phyloP scores from a whole-genome alignment of 2,888 invertebrate genomes.

The Oxytorus armatus region DNA sequence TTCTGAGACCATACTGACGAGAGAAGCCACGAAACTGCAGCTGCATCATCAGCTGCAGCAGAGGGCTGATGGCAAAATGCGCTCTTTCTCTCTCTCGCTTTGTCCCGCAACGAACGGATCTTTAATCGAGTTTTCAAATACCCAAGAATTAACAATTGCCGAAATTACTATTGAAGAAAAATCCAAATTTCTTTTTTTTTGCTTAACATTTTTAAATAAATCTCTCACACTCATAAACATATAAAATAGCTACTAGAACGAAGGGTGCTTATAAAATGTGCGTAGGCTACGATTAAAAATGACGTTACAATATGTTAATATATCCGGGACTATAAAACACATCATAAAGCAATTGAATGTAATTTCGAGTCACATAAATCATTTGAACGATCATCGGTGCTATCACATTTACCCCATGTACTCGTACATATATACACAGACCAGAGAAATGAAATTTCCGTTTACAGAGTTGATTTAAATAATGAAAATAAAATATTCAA shows the following conservation, averaged over 20 bases:
- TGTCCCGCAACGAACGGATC: not conserved
- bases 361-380: slow-evolving; percentile 60
- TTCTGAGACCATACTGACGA: not conserved
- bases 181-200: too few species aligned
- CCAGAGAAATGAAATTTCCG: not conserved
- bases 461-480: not conserved
- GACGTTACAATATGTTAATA: slow-evolving; percentile 22
- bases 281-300: slow-evolving; percentile 26
- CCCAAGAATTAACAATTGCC: not conserved
- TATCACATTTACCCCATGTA: not conserved
- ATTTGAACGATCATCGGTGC: slow-evolving; percentile 31
- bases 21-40: slow-evolving; percentile 61
- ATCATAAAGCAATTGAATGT: slow-evolving; percentile 44
- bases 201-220: slow-evolving; percentile 11
- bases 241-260: not conserved
- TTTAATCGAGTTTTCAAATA: slow-evolving; percentile 9
- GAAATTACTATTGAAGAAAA: not conserved
- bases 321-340: slow-evolving; percentile 8
- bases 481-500: slow-evolving; percentile 1
- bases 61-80: slow-evolving; percentile 72
- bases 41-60: slow-evolving; percentile 69
- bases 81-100: slow-evolving; percentile 21
- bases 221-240: too few species aligned
- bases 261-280: slow-evolving; percentile 4
- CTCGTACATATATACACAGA: not conserved